A percentile compares a stretch with the other conserved stretches of the same genome.
phyloP scores from a whole-genome alignment of 2,797 vertebrate genomes.

The Xenopus petersii region DNA sequence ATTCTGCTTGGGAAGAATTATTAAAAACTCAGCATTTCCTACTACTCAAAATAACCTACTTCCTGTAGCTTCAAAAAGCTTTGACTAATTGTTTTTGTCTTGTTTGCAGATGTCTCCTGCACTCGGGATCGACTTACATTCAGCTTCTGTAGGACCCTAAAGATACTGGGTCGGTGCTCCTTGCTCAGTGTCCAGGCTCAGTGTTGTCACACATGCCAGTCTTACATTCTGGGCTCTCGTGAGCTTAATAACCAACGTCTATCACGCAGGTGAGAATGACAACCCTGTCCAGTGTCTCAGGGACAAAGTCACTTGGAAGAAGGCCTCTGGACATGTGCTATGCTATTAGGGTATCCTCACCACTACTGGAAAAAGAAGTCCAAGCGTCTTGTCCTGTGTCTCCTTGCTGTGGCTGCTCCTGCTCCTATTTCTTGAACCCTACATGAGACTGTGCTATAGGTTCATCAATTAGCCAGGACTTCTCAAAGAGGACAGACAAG shows the following conservation, averaged over 20 bases:
- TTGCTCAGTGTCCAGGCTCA: conserved; percentile 69
- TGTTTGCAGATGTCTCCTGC: conserved; percentile 67
- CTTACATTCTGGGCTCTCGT: conserved; percentile 2
- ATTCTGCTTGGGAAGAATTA: too few species aligned
- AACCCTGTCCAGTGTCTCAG: conserved; percentile 19
- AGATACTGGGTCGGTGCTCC: conserved; percentile 76
- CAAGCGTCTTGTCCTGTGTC: conserved; percentile 3
- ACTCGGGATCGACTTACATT: conserved; percentile 74
- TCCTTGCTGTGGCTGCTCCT: neutral
- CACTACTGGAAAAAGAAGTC: conserved; percentile 11
- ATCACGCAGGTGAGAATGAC: conserved; percentile 58
- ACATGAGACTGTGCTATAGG: neutral
- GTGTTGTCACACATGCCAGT: conserved; percentile 84
- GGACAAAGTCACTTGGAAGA: neutral
- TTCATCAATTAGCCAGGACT: neutral
- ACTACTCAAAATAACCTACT: too few species aligned
- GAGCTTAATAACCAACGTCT: conserved; percentile 58
- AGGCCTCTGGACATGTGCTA: neutral
- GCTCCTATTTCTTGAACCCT: neutral
- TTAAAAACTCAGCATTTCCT: too few species aligned
- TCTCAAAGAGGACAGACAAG: conserved; percentile 5
- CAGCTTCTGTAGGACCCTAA: conserved; percentile 83
- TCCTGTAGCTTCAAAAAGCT: too few species aligned
- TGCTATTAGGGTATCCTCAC: conserved; percentile 1
- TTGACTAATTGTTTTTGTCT: neutral